Percentiles rank a stretch among this genome's conserved stretches.
These are phyloP conservation scores for Sturnus vulgaris DNA, from an alignment of 2,113 vertebrate genomes.

Conservation along the genomic window DNA sequence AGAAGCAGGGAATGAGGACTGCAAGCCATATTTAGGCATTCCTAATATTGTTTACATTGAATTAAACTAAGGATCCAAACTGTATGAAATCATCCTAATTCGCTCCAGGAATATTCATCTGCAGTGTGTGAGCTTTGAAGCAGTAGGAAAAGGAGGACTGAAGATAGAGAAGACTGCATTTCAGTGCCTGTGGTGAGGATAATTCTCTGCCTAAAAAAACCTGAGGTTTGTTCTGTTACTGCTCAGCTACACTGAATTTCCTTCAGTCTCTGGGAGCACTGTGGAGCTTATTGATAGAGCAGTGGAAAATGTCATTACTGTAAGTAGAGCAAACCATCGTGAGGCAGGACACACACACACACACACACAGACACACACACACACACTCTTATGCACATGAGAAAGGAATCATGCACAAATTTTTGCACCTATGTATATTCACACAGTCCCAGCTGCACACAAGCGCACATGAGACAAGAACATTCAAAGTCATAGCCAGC, in stretches of 20 bases:
- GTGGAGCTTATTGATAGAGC: not conserved
- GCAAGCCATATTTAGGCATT: not conserved
- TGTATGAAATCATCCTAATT: not conserved
- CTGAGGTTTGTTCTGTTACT: not conserved
- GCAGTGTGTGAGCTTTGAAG: not conserved
- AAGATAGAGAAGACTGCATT: not conserved
- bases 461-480: not conserved
- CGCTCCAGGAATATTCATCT: accelerated
- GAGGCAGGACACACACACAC: not conserved
- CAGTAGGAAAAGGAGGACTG: not conserved
- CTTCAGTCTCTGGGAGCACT: not conserved
- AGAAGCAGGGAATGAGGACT: not conserved
- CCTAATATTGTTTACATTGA: not conserved
- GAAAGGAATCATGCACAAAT: not conserved
- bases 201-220: not conserved
- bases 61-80: not conserved
- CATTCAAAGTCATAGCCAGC: not conserved
- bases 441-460: not conserved
- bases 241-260: not conserved
- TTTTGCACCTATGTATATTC: not conserved
- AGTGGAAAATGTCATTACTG: not conserved
- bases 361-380: not conserved
- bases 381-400: not conserved
- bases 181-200: not conserved
- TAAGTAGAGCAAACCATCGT: not conserved